Base-by-base conservation (phyloP, 1,140 invertebrate species). In the Drosophila pallidifrons region DNA sequence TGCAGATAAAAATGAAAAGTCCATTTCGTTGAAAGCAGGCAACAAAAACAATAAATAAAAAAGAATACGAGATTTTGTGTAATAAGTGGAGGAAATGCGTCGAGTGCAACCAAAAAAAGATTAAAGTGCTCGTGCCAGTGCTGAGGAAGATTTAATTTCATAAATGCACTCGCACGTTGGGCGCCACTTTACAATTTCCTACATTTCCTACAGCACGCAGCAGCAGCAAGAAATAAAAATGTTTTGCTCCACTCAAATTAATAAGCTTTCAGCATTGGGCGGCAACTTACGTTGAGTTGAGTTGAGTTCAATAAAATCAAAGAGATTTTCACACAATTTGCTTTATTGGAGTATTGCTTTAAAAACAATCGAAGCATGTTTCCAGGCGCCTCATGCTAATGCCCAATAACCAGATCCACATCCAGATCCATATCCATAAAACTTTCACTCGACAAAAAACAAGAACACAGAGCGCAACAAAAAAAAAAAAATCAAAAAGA, bases 301-400 rank as follows among this genome's bases (percentile, higher is more conserved):
- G 16, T 49, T 38, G 4, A 55, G 20, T 15, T 35, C 66, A 54
- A 47, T 60, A 59, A 60, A 60, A 68, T 74, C 71, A 69, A 74
- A 74, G 55, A 35, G 65, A 74, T 74, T 74, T 73, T 35, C 54
- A 67, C 63, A 16, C 64, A 54, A 60, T 73, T 73, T 59, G n/a
- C 28, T 28, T 16, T 32, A 59, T 43, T 3, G 5, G 41, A 43
- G 41, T 52, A 66, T 51, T 49, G 35, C 13, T 20, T 25, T 25
- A 6, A 64, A 73, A 67, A 67, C 45, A 51, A 72, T 58, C 38
- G 45, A 35, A 43, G 52, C 55, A 25, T 32, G 35, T 35, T 57
- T 43, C 35, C 28, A n/a, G 11, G 32, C 45, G 38, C 13, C 63
- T 47, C 4, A 69, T 52, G 13, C 38, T 46, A 35, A 46, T 43